phyloP scores from a whole-genome alignment of 2,797 vertebrate species.

The Clarias platycephalus region DNA sequence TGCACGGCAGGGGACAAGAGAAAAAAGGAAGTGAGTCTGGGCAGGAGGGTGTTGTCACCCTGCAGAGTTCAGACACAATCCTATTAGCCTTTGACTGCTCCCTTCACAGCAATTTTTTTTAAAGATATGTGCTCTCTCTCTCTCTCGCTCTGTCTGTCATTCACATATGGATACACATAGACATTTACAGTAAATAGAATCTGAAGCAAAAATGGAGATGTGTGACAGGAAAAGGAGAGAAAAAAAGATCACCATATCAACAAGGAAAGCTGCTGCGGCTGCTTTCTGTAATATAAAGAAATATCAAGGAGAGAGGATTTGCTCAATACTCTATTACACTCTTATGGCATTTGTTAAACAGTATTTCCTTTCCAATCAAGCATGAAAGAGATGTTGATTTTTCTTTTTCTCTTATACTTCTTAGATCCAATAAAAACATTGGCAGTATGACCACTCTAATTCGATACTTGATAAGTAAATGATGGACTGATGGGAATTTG shows the following conservation, averaged over 20 bases:
- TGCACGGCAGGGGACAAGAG: constrained; percentile 27
- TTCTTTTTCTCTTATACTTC: constrained; percentile 34
- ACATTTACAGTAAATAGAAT: not conserved
- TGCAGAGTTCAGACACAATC: constrained; percentile 47
- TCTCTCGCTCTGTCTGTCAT: not conserved
- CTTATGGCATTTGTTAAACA: constrained; percentile 44
- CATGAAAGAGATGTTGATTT: constrained; percentile 32
- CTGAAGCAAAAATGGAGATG: not conserved
- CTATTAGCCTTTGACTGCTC: constrained; percentile 52
- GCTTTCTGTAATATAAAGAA: constrained; percentile 16
- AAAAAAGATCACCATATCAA: constrained; percentile 3
- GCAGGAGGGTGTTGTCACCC: constrained; percentile 46
- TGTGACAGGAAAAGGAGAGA: constrained; percentile 16
- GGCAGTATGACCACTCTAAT: constrained; percentile 42
- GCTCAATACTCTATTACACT: constrained; percentile 39
- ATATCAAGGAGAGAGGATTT: constrained; percentile 40
- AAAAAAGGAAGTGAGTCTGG: constrained; percentile 44
- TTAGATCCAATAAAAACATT: constrained; percentile 43
- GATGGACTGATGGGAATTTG: constrained; percentile 40
- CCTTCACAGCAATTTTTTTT: constrained; percentile 40
- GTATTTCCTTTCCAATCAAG: constrained; percentile 45
- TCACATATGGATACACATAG: not conserved
- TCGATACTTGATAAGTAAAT: constrained; percentile 49
- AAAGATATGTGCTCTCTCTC: not conserved
- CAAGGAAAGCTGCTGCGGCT: constrained; percentile 13